Evolutionary conservation across 1,140 invertebrate species (phyloP).

Genomic region (Zaprionus capensis): DNA sequence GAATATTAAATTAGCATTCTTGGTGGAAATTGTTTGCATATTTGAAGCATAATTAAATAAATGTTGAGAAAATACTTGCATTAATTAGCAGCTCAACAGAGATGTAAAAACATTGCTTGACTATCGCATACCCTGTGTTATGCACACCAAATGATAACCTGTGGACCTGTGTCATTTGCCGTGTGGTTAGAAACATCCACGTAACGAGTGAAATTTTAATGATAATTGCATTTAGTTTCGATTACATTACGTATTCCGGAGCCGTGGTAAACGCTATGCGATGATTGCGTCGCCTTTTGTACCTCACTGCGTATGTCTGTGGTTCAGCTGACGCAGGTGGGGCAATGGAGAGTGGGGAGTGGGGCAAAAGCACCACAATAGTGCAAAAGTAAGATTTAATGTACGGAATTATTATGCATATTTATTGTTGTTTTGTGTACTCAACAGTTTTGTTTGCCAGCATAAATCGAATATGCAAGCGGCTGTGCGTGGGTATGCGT

Average conservation of each 20-base stretch:
- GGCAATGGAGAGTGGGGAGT: not conserved
- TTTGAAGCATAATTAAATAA: constrained; percentile 1
- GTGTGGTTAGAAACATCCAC: not conserved
- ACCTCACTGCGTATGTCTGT: not conserved
- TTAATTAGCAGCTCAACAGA: not conserved
- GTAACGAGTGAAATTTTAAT: constrained; percentile 36
- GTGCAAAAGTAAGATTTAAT: constrained; percentile 58
- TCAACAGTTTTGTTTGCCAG: constrained; percentile 49
- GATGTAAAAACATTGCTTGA: not conserved
- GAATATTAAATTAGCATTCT: not conserved
- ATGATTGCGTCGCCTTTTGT: not conserved
- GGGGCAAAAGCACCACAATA: constrained; percentile 17
- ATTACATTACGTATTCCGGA: constrained; percentile 18
- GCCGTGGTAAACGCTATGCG: not conserved
- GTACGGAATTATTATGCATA: constrained; percentile 75
- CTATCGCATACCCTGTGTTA: not conserved
- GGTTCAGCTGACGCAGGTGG: not conserved
- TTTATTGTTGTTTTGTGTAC: constrained; percentile 69
- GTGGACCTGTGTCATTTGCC: not conserved
- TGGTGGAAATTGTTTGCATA: not conserved
- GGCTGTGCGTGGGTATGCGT: not conserved
- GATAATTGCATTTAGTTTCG: constrained; percentile 36
- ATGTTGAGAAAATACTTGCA: not conserved
- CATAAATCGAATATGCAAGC: constrained; percentile 10
- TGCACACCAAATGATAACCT: not conserved